These are phyloP conservation scores for Coenonympha glycerion DNA, from an alignment of 2,888 invertebrate species.

Conservation along the genomic window DNA sequence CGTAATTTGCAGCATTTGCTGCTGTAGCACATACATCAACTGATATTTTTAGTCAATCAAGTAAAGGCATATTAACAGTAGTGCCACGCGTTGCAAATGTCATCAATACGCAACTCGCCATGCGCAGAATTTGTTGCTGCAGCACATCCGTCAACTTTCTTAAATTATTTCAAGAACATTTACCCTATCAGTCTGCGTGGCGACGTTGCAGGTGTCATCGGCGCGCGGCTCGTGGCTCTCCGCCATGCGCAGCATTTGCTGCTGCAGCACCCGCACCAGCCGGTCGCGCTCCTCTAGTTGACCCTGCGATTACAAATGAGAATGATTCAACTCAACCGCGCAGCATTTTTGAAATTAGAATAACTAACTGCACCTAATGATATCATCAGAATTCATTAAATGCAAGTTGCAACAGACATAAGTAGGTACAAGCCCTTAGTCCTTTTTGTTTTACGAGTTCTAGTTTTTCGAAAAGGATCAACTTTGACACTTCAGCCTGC, in stretches of 20 bases:
- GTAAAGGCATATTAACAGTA: conserved; percentile 31
- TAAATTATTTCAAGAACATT: conserved; percentile 18
- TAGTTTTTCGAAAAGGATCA: no score
- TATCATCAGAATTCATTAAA: no score
- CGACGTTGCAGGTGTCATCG: conserved; percentile 83
- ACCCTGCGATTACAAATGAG: conserved; percentile 69
- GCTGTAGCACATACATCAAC: no score
- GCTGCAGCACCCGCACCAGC: conserved; percentile 86
- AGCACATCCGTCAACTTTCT: conserved; percentile 85
- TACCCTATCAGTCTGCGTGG: conserved; percentile 92
- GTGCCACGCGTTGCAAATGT: conserved; percentile 88
- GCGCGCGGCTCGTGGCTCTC: conserved; percentile 66
- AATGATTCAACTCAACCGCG: no score
- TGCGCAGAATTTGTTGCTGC: conserved; percentile 83
- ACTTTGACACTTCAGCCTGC: no score
- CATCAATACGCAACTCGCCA: conserved; percentile 69
- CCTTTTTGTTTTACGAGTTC: no score
- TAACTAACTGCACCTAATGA: no score
- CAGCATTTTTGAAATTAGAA: no score
- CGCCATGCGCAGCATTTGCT: conserved; percentile 80
- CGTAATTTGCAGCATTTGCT: no score
- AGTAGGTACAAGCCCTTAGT: no score
- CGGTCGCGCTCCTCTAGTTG: conserved; percentile 92
- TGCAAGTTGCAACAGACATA: no score
- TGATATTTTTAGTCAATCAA: not conserved